Base-by-base conservation (phyloP, 1,140 invertebrate genomes). In the Dufourea novaeangliae region DNA sequence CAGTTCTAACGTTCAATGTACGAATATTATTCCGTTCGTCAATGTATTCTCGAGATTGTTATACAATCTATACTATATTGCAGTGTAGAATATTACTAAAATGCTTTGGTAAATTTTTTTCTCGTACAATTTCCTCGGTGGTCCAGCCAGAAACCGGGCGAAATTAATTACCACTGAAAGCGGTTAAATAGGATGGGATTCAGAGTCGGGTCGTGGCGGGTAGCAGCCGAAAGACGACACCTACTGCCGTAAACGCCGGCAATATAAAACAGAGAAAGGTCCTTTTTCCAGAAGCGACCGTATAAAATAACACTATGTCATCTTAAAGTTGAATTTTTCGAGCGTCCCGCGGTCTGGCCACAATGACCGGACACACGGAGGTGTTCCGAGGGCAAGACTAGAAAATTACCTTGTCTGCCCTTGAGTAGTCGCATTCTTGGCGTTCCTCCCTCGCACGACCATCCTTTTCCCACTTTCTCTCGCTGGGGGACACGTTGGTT, bases 251-350 rank as follows among this genome's bases (percentile, higher is more conserved):
- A 61, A 71, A 70, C 68, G 34, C 25, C 25, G 3, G 20, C n/a
- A 61, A 61, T 37, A n/a, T 46, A 64, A 44, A 64, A 34, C 39
- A 56, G 59, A 44, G n/a, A 29, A 37, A 56, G 29, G 29, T 29
- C 20, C 27, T 78, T 14, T 78, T 14, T 52, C 67, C 56, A 69
- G 46, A 67, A 82, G 76, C 84, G 78, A 79, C 71, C 44, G 85
- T 79, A 86, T 86, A 86, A 86, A 86, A 86, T 86, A 83, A 86
- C 85, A 74, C 78, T 86, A 84, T 52, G 50, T 86, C 76, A 81
- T 81, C 71, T 79, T 52, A 54, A 64, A 52, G 73, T 66, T 67
- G 84, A 63, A 68, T 78, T 39, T n/a, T 69, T 75, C 62, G 22
- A 63, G 61, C 69, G 68, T 77, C 85, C 85, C 82, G 85, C 66